Conservation (phyloP, 2,888 invertebrate genomes). For the Dorcus hopei region DNA sequence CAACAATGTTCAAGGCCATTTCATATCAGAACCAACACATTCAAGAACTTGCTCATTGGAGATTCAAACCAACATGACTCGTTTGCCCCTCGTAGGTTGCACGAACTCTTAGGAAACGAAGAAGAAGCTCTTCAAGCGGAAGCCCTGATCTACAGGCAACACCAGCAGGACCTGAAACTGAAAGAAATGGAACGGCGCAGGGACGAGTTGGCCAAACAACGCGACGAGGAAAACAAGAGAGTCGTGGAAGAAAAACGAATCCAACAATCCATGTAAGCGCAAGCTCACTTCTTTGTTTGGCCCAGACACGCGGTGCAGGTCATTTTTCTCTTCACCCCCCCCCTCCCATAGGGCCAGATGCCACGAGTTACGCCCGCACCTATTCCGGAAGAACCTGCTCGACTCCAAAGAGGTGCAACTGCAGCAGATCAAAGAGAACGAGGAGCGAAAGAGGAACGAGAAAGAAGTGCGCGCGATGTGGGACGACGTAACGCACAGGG, state of each 20-base stretch:
- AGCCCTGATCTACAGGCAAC: slow-evolving; percentile 54
- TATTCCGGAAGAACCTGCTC: slow-evolving; percentile 50
- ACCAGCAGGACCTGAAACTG: slow-evolving; percentile 51
- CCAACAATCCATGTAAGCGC: slow-evolving; percentile 45
- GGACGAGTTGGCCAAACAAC: slow-evolving; percentile 50
- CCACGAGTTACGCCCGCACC: slow-evolving; percentile 51
- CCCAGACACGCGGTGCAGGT: too few relatives aligned
- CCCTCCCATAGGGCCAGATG: slow-evolving; percentile 37
- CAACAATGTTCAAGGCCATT: too few relatives aligned
- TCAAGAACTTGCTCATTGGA: too few relatives aligned
- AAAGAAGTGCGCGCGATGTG: slow-evolving; percentile 60
- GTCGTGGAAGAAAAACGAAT: slow-evolving; percentile 47
- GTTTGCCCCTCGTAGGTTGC: slow-evolving; percentile 42
- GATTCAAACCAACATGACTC: too few relatives aligned
- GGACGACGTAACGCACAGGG: slow-evolving; percentile 58
- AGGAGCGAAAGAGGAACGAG: slow-evolving; percentile 53
- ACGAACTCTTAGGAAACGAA: slow-evolving; percentile 51
- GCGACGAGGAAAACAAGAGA: slow-evolving; percentile 55
- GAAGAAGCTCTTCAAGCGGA: slow-evolving; percentile 54
- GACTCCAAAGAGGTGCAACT: slow-evolving; percentile 56
- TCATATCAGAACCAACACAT: too few relatives aligned
- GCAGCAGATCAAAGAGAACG: slow-evolving; percentile 61
- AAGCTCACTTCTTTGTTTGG: neutral
- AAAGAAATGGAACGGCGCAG: slow-evolving; percentile 53
- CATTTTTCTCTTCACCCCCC: too few relatives aligned